phyloP scores from a whole-genome alignment of 2,113 vertebrate genomes.

The Mormoops blainvillei region DNA sequence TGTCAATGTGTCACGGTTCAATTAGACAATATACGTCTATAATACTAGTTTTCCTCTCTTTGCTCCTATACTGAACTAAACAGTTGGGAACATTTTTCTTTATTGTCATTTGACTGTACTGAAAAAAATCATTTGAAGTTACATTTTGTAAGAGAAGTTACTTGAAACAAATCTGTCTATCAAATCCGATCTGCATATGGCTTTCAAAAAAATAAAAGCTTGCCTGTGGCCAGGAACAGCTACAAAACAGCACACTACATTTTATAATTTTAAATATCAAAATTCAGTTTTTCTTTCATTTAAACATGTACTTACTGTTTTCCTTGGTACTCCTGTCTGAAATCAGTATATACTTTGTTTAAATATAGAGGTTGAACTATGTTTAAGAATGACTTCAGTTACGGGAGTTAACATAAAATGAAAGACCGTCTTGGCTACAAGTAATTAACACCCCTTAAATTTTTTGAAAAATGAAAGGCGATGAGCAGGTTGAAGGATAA shows the following conservation, averaged over 20 bases:
- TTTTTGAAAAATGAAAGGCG: not conserved
- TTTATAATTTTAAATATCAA: not conserved
- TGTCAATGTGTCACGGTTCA: not conserved
- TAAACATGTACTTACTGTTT: not conserved
- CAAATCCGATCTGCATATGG: not conserved
- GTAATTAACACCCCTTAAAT: not conserved
- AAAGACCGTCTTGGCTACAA: not conserved
- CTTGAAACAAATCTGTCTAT: not conserved
- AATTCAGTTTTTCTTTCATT: not conserved
- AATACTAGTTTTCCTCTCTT: not conserved
- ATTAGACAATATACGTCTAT: not conserved
- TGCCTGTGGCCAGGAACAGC: not conserved
- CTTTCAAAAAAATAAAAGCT: not conserved
- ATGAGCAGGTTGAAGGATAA: not conserved
- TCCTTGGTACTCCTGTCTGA: not conserved
- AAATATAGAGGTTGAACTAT: not conserved
- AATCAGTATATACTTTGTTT: not conserved
- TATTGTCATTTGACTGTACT: not conserved
- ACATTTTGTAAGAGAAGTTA: not conserved
- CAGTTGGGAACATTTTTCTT: not conserved
- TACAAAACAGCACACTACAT: not conserved
- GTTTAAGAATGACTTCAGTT: not conserved
- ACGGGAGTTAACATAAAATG: not conserved
- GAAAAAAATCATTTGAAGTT: constrained; percentile 5
- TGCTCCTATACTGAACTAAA: not conserved